phyloP scores from a whole-genome alignment of 2,888 invertebrate genomes.

The Chromoteleia sp. region DNA sequence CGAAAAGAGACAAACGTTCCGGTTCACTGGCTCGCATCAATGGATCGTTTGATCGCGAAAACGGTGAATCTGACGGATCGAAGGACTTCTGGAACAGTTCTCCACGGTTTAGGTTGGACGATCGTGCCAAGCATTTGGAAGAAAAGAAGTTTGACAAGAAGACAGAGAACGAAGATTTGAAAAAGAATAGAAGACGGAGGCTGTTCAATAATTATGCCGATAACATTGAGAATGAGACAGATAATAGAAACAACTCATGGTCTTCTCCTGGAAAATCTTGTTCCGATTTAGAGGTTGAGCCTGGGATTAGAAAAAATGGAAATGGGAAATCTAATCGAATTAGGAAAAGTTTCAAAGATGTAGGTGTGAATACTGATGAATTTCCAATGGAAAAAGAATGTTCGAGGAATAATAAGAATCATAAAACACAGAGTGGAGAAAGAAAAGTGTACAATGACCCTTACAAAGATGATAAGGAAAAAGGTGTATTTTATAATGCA shows the following conservation, averaged over 20 bases:
- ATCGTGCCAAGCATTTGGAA: slow-evolving; percentile 41
- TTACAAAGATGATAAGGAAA: neutral
- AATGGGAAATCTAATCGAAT: slow-evolving; percentile 75
- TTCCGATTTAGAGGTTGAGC: slow-evolving; percentile 71
- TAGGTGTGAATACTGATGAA: slow-evolving; percentile 63
- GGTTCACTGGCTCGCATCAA: slow-evolving; percentile 45
- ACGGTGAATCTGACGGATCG: slow-evolving; percentile 55
- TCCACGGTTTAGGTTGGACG: slow-evolving; percentile 35
- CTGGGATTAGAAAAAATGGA: slow-evolving; percentile 55
- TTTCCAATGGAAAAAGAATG: neutral
- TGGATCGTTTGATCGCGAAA: slow-evolving; percentile 72
- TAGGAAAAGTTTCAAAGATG: slow-evolving; percentile 38
- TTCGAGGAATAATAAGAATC: slow-evolving; percentile 7
- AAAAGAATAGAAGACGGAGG: slow-evolving; percentile 59
- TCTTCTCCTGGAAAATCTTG: slow-evolving; percentile 24
- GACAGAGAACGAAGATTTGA: slow-evolving; percentile 66
- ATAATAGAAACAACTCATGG: slow-evolving; percentile 47
- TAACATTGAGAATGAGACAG: slow-evolving; percentile 25
- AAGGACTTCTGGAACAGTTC: slow-evolving; percentile 51
- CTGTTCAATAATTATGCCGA: slow-evolving; percentile 49
- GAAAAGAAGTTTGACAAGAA: slow-evolving; percentile 71
- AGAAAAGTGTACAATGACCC: neutral
- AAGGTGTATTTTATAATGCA: neutral
- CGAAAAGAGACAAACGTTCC: slow-evolving; percentile 58
- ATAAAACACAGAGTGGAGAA: neutral